Base-by-base conservation (phyloP, 2,113 vertebrate genomes). In the Rhipidura dahli region DNA sequence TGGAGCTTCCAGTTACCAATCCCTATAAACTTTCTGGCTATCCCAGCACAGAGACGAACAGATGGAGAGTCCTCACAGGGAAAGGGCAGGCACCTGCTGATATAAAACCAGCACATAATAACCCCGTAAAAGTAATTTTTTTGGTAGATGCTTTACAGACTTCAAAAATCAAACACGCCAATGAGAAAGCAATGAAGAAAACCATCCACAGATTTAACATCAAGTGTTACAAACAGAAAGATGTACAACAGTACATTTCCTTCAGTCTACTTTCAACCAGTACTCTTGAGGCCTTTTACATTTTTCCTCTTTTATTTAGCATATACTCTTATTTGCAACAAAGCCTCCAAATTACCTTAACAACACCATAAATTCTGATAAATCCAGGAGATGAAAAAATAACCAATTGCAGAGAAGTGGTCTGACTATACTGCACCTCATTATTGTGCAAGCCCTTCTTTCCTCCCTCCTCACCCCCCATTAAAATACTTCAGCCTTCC, bases 1-100 rank as follows among this genome's bases (percentile, higher is more conserved):
- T 10, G 31, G 22, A 54, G 16, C 10, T 33, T 54, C 35, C 0
- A 0, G 7, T 11, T 37, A 11, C 56, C 35, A 82, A 2, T 1
- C 5, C 20, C 35, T 30, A 45, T 5, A 47, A 92, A 56, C 44
- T 23, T 79, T 9, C 26, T 19, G 23, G 21, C 27, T 85, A 28
- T 37, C 49, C 35, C 40, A 88, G 53, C 27, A 49, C 13, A 73
- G 13, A 79, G 7, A 68, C 1, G 6, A 94, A 47, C 23, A 71
- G 30, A 27, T 4, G 5, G 5, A 59, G 30, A 27, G 5, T 15
- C 33, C 1, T 2, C 7, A 40, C 3, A 45, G 23, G 9, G 17
- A 39, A 79, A 79, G 13, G 24, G 24, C 20, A 77, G 8, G 40
- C 9, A 70, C 15, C 24, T 53, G 33, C 66, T 35, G 9, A 40